Base-by-base conservation (phyloP, 2,888 invertebrate species). In the Theristus sp. region DNA sequence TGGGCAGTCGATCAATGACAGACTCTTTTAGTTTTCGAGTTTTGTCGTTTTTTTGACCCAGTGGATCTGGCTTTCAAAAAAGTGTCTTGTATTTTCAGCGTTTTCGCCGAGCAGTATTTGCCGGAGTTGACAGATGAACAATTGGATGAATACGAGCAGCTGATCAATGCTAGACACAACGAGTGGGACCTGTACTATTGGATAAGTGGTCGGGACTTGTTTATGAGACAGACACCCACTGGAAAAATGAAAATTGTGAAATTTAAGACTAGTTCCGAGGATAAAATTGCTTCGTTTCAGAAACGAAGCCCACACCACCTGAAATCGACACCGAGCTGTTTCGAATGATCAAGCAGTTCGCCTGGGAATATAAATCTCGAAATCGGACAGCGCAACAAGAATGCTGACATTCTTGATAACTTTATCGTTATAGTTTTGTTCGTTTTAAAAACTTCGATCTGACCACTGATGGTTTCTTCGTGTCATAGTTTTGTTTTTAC, bases 181-280 rank as follows among this genome's bases (percentile, higher is more conserved):
- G 58, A 58, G 25, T 58, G 58, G 58, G 58, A 58, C 49, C 47
- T 58, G 10, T 58, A 31, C 17, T 58, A 58, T 49, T 58, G 58
- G 58, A 26, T 49, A 2, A 30, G 49, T 30, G 58, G 58, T 58
- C 27, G 20, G 30, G 29, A 2, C 13, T 46, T n/a, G n/a, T n/a
- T n/a, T n/a, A n/a, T n/a, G n/a, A n/a, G n/a, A n/a, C n/a, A n/a
- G n/a, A n/a, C n/a, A n/a, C n/a, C n/a, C n/a, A n/a, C n/a, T n/a
- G n/a, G n/a, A n/a, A n/a, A n/a, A n/a, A n/a, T n/a, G n/a, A n/a
- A n/a, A n/a, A n/a, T n/a, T n/a, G n/a, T n/a, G n/a, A n/a, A n/a
- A n/a, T n/a, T n/a, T n/a, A n/a, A n/a, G n/a, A n/a, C n/a, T n/a
- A n/a, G n/a, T n/a, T n/a, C n/a, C n/a, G n/a, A n/a, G n/a, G n/a